These are phyloP conservation scores for Nasonovia ribisnigri DNA, from an alignment of 2,888 invertebrate genomes.

Conservation along the genomic window DNA sequence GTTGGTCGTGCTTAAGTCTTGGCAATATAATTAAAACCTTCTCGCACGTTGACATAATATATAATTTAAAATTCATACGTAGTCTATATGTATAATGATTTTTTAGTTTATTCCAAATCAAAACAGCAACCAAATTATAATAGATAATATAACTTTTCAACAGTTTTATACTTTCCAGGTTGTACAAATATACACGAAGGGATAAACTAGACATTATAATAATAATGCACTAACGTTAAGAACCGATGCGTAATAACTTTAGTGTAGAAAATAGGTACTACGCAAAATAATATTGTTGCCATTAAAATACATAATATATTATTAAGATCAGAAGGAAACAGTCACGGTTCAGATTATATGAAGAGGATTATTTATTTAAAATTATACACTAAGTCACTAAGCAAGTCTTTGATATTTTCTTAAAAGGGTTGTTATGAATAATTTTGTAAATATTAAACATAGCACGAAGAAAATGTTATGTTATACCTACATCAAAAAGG, in stretches of 20 bases:
- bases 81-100: neutral
- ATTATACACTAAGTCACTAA: neutral
- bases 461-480: neutral
- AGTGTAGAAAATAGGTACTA: neutral
- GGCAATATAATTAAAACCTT: neutral
- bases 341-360: neutral
- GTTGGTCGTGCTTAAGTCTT: neutral
- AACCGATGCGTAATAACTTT: neutral
- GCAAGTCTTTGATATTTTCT: conserved; percentile 2
- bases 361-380: neutral
- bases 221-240: neutral
- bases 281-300: neutral
- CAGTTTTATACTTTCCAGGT: neutral
- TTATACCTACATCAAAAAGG: neutral
- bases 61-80: neutral
- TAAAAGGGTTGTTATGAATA: neutral
- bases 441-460: neutral
- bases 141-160: neutral
- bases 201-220: neutral
- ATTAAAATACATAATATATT: conserved; percentile 7
- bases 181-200: neutral
- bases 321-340: neutral
- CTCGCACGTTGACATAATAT: neutral
- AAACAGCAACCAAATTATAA: neutral
- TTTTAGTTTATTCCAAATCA: neutral